A percentile compares a stretch with the other conserved stretches of the same genome.
Evolutionary conservation across 35 echinoderm and acorn worm species (phyloP).

Genomic region (Apostichopus parvimensis): DNA sequence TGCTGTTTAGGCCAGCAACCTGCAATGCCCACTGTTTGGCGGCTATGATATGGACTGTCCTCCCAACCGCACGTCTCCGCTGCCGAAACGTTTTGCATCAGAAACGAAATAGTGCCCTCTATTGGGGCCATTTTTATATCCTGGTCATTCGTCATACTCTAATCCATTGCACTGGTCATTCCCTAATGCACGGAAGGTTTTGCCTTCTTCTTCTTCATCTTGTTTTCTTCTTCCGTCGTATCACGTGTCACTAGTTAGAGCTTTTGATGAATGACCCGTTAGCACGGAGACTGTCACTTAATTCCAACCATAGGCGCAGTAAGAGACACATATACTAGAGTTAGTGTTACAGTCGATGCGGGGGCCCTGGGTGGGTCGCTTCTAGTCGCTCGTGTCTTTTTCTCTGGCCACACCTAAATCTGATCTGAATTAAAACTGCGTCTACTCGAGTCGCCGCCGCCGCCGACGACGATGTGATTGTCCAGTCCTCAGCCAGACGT

Average conservation of each 20-base stretch:
- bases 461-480: not conserved
- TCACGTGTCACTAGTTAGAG: conserved; percentile 12
- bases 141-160: conserved; percentile 6
- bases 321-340: conserved; percentile 21
- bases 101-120: conserved; percentile 25
- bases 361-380: conserved; percentile 23
- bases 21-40: not conserved
- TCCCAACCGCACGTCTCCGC: not conserved
- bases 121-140: not conserved
- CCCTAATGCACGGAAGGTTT: conserved; percentile 4
- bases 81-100: not conserved
- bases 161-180: conserved; percentile 10
- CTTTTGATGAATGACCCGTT: conserved; percentile 46
- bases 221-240: not conserved
- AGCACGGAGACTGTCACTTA: conserved; percentile 40
- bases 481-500: conserved; percentile 12
- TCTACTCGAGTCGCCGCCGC: not conserved
- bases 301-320: conserved; percentile 29
- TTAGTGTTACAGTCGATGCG: conserved; percentile 40
- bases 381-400: not conserved
- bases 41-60: not conserved
- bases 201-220: not conserved
- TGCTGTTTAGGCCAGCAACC: not conserved
- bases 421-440: conserved; percentile 10
- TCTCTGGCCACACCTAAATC: conserved; percentile 42